Conservation (phyloP, 2,113 vertebrate species). For the Etheostoma cragini region DNA sequence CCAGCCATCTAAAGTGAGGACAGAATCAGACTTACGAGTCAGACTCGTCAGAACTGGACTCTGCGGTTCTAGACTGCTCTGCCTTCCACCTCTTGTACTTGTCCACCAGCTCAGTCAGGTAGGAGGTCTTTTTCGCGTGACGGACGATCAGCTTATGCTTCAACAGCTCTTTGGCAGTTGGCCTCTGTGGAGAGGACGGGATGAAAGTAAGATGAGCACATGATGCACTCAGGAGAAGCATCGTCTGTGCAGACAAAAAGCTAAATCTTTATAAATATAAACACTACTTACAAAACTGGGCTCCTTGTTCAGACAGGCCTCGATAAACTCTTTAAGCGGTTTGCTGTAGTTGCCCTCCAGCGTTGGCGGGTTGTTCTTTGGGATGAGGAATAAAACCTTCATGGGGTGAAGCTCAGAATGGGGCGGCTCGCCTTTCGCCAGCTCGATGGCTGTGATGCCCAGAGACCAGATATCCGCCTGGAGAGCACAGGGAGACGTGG, state of each 20-base stretch:
- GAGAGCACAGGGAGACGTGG: constrained; percentile 20
- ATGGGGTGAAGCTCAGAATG: constrained; percentile 97
- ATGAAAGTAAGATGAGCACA: background rate
- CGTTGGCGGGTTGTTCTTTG: constrained; percentile 97
- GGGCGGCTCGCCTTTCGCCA: constrained; percentile 95
- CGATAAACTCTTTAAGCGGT: constrained; percentile 96
- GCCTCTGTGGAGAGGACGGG: constrained; percentile 85
- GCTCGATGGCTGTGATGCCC: constrained; percentile 97
- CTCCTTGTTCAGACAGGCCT: constrained; percentile 98
- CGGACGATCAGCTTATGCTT: constrained; percentile 98
- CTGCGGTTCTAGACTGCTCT: constrained; percentile 88
- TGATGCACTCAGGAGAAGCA: background rate
- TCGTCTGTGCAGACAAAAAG: background rate
- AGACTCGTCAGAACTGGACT: constrained; percentile 95
- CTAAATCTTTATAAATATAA: background rate
- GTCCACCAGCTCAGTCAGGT: constrained; percentile 96
- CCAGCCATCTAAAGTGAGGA: background rate
- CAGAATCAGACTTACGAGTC: constrained; percentile 87
- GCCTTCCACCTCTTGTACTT: constrained; percentile 97
- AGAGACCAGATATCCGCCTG: constrained; percentile 99
- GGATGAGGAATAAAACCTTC: constrained; percentile 98
- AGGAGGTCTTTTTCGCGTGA: constrained; percentile 96
- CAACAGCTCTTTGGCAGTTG: constrained; percentile 95
- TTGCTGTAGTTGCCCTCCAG: constrained; percentile 97
- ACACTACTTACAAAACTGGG: constrained; percentile 93